Conservation (phyloP, 1,140 invertebrate genomes). For the Drosophila elegans region DNA sequence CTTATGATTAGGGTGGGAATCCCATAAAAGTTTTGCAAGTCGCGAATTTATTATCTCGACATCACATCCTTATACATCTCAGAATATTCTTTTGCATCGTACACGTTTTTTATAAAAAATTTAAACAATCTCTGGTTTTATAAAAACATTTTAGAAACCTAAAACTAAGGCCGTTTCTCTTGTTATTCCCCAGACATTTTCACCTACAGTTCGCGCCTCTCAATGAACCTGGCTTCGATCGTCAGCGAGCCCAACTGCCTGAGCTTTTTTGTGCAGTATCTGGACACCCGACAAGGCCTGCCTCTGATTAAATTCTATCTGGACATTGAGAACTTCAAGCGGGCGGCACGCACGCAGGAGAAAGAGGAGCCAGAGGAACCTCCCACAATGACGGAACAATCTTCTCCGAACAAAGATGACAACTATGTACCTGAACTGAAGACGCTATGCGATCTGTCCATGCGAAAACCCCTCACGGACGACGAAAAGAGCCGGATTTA, state of each 20-base stretch:
- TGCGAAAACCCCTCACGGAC: conserved; percentile 81
- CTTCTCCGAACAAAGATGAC: conserved; percentile 46
- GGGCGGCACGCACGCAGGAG: conserved; percentile 51
- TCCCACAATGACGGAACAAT: not conserved
- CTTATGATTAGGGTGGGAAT: not conserved
- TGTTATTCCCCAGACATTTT: conserved; percentile 66
- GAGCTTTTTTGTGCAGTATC: conserved; percentile 90
- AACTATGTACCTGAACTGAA: conserved; percentile 83
- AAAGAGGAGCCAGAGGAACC: conserved; percentile 7
- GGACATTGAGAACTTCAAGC: conserved; percentile 89
- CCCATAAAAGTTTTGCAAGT: not conserved
- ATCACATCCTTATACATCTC: too few relatives aligned
- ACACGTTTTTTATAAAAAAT: too few relatives aligned
- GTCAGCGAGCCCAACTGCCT: conserved; percentile 89
- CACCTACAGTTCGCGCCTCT: conserved; percentile 72
- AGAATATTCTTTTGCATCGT: too few relatives aligned
- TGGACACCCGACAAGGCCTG: conserved; percentile 87
- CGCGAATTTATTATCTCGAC: not conserved
- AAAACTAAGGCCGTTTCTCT: not conserved
- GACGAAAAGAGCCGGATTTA: conserved; percentile 84
- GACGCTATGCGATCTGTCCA: conserved; percentile 77
- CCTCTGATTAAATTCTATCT: conserved; percentile 90
- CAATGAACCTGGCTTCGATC: conserved; percentile 88
- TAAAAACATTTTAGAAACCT: not conserved
- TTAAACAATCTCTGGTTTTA: not conserved